phyloP scores from a whole-genome alignment of 2,113 vertebrate species.

The Oophaga pumilio region DNA sequence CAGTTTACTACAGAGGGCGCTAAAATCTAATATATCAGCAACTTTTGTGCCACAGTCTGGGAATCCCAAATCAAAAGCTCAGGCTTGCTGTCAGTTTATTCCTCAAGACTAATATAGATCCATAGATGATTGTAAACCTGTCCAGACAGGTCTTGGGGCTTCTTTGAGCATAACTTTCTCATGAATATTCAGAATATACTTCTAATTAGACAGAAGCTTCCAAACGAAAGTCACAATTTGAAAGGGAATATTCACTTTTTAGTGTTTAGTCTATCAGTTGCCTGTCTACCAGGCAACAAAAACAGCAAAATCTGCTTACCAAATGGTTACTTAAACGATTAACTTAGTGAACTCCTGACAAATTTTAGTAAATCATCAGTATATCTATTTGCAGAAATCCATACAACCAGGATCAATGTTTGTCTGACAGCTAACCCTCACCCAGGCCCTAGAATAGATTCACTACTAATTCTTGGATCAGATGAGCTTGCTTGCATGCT shows the following conservation, averaged over 20 bases:
- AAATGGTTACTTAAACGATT: too few species aligned
- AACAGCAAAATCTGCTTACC: too few species aligned
- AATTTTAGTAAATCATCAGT: too few species aligned
- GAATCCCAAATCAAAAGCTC: background rate
- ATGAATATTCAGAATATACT: background rate
- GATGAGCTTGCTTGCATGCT: too few species aligned
- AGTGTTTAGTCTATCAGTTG: background rate
- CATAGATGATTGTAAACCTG: background rate
- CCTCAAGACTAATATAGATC: background rate
- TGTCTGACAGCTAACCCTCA: too few species aligned
- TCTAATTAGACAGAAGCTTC: background rate
- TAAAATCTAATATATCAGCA: constrained; percentile 11
- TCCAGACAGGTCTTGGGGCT: background rate
- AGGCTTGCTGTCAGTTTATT: background rate
- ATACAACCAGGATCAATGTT: too few species aligned
- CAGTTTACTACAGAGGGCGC: constrained; percentile 16
- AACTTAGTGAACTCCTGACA: too few species aligned
- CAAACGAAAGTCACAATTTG: background rate
- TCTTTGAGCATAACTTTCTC: background rate
- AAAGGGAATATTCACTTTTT: background rate
- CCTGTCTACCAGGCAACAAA: too few species aligned
- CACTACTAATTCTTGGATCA: too few species aligned
- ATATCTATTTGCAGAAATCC: too few species aligned
- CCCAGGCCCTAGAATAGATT: too few species aligned
- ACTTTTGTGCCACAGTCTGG: background rate